These are phyloP conservation scores for Sycophila sp. DNA, from an alignment of 1,140 invertebrate genomes.

Conservation along the genomic window DNA sequence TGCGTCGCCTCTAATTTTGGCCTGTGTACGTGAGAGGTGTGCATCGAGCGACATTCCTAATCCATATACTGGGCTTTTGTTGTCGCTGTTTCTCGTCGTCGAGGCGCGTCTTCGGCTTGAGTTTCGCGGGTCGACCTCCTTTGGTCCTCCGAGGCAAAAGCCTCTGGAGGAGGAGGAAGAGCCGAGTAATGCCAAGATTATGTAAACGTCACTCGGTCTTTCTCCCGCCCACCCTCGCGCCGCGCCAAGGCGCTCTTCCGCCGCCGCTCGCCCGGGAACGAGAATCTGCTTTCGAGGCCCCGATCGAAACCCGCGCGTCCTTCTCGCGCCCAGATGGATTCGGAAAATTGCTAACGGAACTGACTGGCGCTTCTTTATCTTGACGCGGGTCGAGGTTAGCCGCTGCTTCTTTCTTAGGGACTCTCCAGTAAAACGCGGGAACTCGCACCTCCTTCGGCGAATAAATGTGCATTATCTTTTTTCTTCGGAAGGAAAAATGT, in stretches of 20 bases:
- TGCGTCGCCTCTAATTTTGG: conserved; percentile 26
- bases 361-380: no score
- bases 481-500: no score
- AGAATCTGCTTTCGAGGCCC: background rate
- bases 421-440: no score
- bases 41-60: conserved; percentile 50
- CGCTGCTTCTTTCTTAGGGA: no score
- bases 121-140: conserved; percentile 47
- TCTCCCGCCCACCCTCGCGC: conserved; percentile 34
- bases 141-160: conserved; percentile 1
- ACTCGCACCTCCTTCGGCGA: no score
- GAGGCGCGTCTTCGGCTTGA: conserved; percentile 13
- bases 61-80: conserved; percentile 54
- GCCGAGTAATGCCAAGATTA: conserved; percentile 63
- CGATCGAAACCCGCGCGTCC: background rate
- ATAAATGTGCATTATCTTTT: no score
- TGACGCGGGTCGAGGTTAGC: no score
- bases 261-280: background rate
- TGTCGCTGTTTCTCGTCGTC: conserved; percentile 47
- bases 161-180: conserved; percentile 38
- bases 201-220: conserved; percentile 60
- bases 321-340: background rate
- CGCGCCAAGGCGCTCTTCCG: conserved; percentile 22
- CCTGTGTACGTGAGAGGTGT: conserved; percentile 14
- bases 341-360: background rate